Evolutionary conservation across 1,140 invertebrate genomes (phyloP).

Genomic region (Ridgeia piscesae): DNA sequence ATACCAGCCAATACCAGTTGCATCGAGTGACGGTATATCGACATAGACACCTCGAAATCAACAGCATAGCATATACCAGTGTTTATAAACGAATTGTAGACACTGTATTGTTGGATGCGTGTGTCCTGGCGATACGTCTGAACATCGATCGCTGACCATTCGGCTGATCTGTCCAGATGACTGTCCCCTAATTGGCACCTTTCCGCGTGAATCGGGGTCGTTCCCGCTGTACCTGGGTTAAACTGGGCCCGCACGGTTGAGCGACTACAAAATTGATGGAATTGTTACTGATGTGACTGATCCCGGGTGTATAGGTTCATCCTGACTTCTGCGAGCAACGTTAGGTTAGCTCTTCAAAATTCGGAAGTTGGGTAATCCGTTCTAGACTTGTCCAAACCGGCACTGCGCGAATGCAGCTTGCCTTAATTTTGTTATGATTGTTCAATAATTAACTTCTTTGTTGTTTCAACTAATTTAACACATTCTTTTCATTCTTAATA

Average conservation of each 20-base stretch:
- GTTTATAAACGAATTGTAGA: not conserved
- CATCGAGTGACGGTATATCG: not conserved
- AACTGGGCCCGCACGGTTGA: not conserved
- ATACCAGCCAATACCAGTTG: not conserved
- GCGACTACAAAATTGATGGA: not conserved
- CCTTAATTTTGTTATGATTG: not conserved
- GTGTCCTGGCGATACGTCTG: conserved; percentile 19
- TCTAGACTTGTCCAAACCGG: conserved; percentile 11
- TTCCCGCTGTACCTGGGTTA: not conserved
- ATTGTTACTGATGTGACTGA: conserved; percentile 5
- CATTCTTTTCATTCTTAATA: too few relatives aligned
- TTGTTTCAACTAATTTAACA: not conserved
- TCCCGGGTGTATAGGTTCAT: conserved; percentile 8
- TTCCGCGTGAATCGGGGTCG: not conserved
- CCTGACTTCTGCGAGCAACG: conserved; percentile 3
- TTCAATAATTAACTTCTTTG: not conserved
- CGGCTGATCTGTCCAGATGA: conserved; percentile 18
- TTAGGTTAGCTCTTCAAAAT: conserved; percentile 15
- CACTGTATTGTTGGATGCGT: not conserved
- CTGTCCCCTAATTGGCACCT: conserved; percentile 13
- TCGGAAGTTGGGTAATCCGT: conserved; percentile 6
- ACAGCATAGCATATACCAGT: not conserved
- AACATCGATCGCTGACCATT: conserved; percentile 19
- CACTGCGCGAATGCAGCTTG: conserved; percentile 3
- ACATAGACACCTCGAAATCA: not conserved